Evolutionary conservation across 1,140 invertebrate genomes (phyloP), one percentile per base, ranked within the genome.

Genomic region (Luehdorfia chinensis): DNA sequence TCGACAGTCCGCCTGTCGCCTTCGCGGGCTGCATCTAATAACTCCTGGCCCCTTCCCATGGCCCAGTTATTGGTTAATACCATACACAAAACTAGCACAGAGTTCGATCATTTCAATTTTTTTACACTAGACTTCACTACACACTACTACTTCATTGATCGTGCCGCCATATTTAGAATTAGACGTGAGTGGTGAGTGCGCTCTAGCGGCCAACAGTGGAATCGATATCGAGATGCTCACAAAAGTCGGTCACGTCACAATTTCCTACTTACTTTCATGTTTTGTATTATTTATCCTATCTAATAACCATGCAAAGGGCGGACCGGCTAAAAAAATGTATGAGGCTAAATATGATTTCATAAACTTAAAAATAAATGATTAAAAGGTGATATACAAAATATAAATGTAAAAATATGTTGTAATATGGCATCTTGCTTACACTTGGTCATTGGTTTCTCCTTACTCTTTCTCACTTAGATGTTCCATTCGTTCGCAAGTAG

Each of bases 21-120:
- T 87, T 93, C 96, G 68, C 96, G 92, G 57, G 96, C 96, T 66
- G 96, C 97, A 78, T 98, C 96, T 80, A 98, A 90, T 86, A 98
- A 91, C 88, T 98, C 96, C 86, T 97, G 95, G 86, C 98, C 96
- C 89, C 97, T 97, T 75, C 96, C 96, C 96, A 98, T 96, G 87
- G 87, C 88, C 88, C 89, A 91, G 91, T 66, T 89, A 91, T 87
- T 87, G 75, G 57, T 70, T 55, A 62, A 45, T 66, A 71, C 60
- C 75, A 75, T 73, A 75, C 83, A 75, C 68, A 78, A 79, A 74
- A 71, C 71, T 55, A 79, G 74, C 73, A 86, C 72, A 68, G 55
- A 64, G 53, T 66, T 64, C 57, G 59, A 74, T 60, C 77, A 83
- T 85, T 81, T 87, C 81, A 87, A 87, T 88, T 83, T 80, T n/a